Evolutionary conservation across 1,140 invertebrate genomes (phyloP).

Genomic region (Brachionus asplanchnoidis): DNA sequence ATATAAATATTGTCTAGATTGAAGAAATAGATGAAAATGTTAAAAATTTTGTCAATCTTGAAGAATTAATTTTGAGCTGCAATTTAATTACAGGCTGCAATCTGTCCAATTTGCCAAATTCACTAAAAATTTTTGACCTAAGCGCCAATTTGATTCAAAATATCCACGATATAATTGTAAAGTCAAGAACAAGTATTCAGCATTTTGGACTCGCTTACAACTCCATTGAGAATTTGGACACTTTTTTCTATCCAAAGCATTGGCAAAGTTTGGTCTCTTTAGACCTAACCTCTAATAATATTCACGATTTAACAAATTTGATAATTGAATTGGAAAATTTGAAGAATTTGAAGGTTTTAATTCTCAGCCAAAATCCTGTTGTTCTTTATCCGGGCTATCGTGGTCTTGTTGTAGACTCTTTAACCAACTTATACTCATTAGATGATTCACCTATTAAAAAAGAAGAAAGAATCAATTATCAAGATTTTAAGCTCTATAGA

Average conservation of each 20-base stretch:
- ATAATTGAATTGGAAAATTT: conserved; percentile 8
- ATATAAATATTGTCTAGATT: background rate
- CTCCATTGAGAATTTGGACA: background rate
- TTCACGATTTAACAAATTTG: background rate
- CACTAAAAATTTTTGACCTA: conserved; percentile 22
- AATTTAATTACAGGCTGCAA: background rate
- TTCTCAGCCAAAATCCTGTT: conserved; percentile 2
- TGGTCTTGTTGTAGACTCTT: background rate
- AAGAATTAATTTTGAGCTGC: conserved; percentile 17
- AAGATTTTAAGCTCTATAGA: conserved; percentile 4
- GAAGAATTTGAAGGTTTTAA: conserved; percentile 20
- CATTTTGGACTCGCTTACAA: conserved; percentile 26
- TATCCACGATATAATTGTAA: background rate
- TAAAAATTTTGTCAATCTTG: background rate
- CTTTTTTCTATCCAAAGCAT: conserved; percentile 18
- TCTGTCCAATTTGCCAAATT: conserved; percentile 20
- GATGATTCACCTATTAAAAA: conserved; percentile 29
- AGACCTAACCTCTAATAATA: background rate
- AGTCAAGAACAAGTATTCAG: background rate
- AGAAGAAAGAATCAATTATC: conserved; percentile 36
- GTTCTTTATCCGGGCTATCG: conserved; percentile 23
- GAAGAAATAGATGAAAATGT: background rate
- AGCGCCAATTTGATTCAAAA: conserved; percentile 1
- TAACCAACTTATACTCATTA: background rate
- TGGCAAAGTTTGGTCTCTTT: conserved; percentile 8